Evolutionary conservation across 2,113 vertebrate species (phyloP), one percentile per base, ranked within the genome.

Genomic region (Aix galericulata): DNA sequence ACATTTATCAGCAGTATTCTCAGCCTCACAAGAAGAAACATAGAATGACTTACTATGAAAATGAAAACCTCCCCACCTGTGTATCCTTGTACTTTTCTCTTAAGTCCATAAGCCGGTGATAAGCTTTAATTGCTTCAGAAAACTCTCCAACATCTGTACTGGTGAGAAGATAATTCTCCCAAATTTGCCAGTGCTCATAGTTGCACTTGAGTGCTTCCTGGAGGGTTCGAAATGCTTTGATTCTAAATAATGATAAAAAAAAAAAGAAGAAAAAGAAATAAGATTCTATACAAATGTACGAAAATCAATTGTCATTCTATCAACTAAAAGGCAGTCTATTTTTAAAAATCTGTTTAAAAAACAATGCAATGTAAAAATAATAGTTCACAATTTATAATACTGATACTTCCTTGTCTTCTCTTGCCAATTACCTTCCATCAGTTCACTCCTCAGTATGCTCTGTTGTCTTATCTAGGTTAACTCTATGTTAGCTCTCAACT

Each of bases 101-200:
- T 73, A 99, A 97, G 82, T 99, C 99, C 99, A 99, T 98, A 84
- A 99, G 98, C 46, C 99, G 98, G 89, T 99, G 99, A 94, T 99
- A 99, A 62, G 99, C 99, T 97, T 99, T 98, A 96, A 99, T 98
- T 89, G 98, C 98, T 97, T 99, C 99, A 25, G 97, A 91, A 95
- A 99, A 99, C 79, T 99, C 99, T 73, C 99, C 99, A 27, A 99
- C 53, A 16, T 99, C 99, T 20, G 98, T 98, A 96, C 99, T 98
- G 69, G 99, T 99, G 4, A 98, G 91, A 44, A 99, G 97, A 94
- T 99, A 99, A 96, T 99, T 99, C 97, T 99, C 99, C 99, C 99
- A 99, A 97, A 99, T 99, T 97, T 99, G 99, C 99, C 99, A 99
- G 85, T 99, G 99, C 79, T 99, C 99, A 40, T 98, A 99, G 97